Base-by-base conservation (phyloP, 1,140 invertebrate species). In the Oryzaephilus surinamensis region DNA sequence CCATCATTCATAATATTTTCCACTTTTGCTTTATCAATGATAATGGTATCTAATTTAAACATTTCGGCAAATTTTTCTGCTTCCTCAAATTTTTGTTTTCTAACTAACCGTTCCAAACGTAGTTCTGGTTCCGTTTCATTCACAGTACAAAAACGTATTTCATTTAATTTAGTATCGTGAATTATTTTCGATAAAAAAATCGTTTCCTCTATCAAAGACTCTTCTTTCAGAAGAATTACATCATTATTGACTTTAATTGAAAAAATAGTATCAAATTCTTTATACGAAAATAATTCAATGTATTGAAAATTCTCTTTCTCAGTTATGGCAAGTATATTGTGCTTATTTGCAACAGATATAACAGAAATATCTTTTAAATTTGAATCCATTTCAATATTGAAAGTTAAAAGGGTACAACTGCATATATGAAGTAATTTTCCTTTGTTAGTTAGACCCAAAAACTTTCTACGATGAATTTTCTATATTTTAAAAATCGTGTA, bases 61-160 rank as follows among this genome's bases (percentile, higher is more conserved):
- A 23, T 24, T 15, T 47, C 44, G 6, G 48, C 52, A 36, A 53
- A 55, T 6, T 45, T 26, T 47, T 57, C 55, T 3, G 55, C 55
- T 39, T 55, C 50, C 6, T 54, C 51, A 31, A 50, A 52, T 24
- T 39, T 29, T 7, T 38, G 37, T 27, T 43, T 47, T 16, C 36
- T 33, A 16, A 55, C 38, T 12, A 55, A 30, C 23, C 45, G 33
- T 18, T 38, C 27, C 3, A 55, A 28, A 30, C 47, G 41, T 14
- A 40, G 19, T 41, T 51, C 47, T 3, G 55, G 48, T 7, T 48
- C 30, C 0, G 51, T 50, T 41, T 55, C 46, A 20, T 23, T 36
- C 19, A 57, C 32, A 11, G 27, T 20, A 28, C 51, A 46, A 17
- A 55, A 15, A 26, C 52, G 33, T 15, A 57, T 14, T 32, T 54